Evolutionary conservation across 2,113 vertebrate genomes (phyloP).

Genomic region (Platanista minor): DNA sequence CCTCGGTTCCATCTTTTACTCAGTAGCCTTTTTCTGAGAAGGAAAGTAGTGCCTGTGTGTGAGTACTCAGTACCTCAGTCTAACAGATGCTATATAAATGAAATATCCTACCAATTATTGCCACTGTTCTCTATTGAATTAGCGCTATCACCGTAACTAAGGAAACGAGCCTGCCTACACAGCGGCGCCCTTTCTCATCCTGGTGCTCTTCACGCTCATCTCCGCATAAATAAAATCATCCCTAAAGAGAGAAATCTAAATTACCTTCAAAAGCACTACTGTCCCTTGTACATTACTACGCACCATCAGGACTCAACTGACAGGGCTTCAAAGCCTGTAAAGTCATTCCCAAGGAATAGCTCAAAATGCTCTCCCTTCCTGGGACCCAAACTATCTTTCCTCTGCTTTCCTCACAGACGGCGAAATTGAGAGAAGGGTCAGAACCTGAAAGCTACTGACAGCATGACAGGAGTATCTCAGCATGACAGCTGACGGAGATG

Average conservation of each 20-base stretch:
- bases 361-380: conserved; percentile 67
- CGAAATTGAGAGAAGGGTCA: conserved; percentile 83
- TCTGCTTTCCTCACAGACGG: conserved; percentile 78
- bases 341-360: conserved; percentile 75
- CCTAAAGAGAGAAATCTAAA: conserved; percentile 66
- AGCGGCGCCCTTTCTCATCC: conserved; percentile 24
- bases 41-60: conserved; percentile 33
- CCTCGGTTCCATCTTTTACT: not conserved
- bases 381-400: conserved; percentile 75
- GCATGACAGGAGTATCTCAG: conserved; percentile 82
- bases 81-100: conserved; percentile 70
- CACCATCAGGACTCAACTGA: conserved; percentile 72
- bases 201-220: not conserved
- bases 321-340: conserved; percentile 79
- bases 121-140: conserved; percentile 50
- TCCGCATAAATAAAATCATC: not conserved
- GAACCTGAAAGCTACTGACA: conserved; percentile 82
- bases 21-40: not conserved
- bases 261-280: conserved; percentile 62
- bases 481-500: conserved; percentile 89
- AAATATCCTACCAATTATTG: conserved; percentile 68
- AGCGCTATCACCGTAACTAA: conserved; percentile 60
- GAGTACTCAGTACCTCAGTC: conserved; percentile 41
- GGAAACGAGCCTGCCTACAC: conserved; percentile 50
- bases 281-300: conserved; percentile 9